These are phyloP conservation scores for Parnassius smintheus DNA, from an alignment of 2,888 invertebrate species.

Conservation along the genomic window DNA sequence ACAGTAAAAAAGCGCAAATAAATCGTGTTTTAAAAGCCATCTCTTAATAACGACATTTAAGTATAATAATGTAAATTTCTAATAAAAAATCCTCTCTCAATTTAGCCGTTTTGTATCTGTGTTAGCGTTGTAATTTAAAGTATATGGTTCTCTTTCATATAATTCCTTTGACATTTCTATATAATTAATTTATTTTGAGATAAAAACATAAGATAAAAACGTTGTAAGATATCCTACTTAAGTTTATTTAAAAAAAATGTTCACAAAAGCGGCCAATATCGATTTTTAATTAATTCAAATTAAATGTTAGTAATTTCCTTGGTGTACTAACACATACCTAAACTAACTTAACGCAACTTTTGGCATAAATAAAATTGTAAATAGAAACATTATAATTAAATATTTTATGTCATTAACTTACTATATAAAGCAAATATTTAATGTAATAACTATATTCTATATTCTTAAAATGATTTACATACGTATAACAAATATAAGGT, in stretches of 20 bases:
- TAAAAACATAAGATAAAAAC: background rate
- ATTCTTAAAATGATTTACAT: no score
- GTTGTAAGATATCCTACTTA: background rate
- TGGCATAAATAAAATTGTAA: no score
- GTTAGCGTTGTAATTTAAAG: constrained; percentile 55
- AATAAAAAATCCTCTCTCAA: constrained; percentile 48
- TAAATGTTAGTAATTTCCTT: no score
- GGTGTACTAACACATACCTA: no score
- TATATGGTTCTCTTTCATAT: constrained; percentile 53
- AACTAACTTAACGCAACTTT: no score
- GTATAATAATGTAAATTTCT: background rate
- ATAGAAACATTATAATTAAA: no score
- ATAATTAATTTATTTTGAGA: constrained; percentile 22
- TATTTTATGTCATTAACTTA: no score
- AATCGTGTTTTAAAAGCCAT: no score
- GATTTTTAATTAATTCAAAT: background rate
- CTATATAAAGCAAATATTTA: no score
- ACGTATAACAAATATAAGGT: no score
- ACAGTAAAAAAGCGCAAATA: background rate
- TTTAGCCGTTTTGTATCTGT: constrained; percentile 62
- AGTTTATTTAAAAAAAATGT: background rate
- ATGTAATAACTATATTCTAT: no score
- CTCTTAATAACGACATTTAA: no score
- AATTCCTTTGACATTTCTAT: constrained; percentile 36
- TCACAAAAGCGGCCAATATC: background rate